A percentile compares a stretch with the other conserved stretches of the same genome.
Evolutionary conservation across 2,113 vertebrate genomes (phyloP).

Genomic region (Jacana jacana): DNA sequence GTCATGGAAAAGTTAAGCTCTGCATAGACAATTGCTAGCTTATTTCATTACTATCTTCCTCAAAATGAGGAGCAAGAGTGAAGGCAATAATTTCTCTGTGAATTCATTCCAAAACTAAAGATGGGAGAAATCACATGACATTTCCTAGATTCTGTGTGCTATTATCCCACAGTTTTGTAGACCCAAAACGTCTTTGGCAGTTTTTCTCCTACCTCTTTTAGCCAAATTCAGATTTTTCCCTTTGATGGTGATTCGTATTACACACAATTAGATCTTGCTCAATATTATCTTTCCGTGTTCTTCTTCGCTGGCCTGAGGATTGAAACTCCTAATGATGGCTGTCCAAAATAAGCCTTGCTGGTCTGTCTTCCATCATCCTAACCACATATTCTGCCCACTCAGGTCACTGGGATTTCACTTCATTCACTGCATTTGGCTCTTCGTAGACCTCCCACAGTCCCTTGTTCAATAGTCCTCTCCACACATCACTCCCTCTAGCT

Average conservation of each 20-base stretch:
- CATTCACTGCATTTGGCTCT: slow-evolving; percentile 21
- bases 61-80: background rate
- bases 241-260: slow-evolving; percentile 46
- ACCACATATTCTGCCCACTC: slow-evolving; percentile 45
- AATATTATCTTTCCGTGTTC: slow-evolving; percentile 48
- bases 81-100: background rate
- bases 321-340: background rate
- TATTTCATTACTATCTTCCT: background rate
- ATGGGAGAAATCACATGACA: slow-evolving; percentile 20
- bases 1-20: background rate
- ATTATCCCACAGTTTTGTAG: slow-evolving; percentile 9
- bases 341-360: slow-evolving; percentile 20
- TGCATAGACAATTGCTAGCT: background rate
- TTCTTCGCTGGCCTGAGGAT: slow-evolving; percentile 1
- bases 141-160: slow-evolving; percentile 30
- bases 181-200: slow-evolving; percentile 1
- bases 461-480: slow-evolving; percentile 11
- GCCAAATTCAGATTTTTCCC: slow-evolving; percentile 27
- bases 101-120: slow-evolving; percentile 29
- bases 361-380: slow-evolving; percentile 55
- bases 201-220: slow-evolving; percentile 11
- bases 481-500: background rate
- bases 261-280: slow-evolving; percentile 27
- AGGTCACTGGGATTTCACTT: slow-evolving; percentile 40
- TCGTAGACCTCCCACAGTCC: slow-evolving; percentile 38